Conservation (phyloP, 2,113 vertebrate genomes). For the Alligator sinensis region DNA sequence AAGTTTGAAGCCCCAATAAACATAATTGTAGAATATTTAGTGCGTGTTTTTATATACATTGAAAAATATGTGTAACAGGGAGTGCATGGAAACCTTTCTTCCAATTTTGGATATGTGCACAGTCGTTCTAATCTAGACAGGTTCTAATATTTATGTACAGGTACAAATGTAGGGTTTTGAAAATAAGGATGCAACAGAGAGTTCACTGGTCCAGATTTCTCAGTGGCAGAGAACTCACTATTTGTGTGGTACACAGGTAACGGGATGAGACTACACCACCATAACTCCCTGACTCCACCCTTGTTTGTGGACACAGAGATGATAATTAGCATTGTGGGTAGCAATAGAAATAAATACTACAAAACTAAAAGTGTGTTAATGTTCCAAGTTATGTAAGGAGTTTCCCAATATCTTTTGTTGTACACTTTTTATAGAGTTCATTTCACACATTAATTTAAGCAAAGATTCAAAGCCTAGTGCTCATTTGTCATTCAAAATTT, state of each 20-base stretch:
- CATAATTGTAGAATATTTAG: neutral
- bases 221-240: too few relatives aligned
- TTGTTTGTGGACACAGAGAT: too few relatives aligned
- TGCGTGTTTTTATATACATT: neutral
- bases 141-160: neutral
- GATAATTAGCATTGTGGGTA: neutral
- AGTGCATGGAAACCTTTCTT: neutral
- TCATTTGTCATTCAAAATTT: slow-evolving; percentile 71
- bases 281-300: too few relatives aligned
- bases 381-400: neutral
- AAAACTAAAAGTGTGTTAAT: neutral
- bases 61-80: neutral
- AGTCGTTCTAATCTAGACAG: neutral
- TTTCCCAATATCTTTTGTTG: slow-evolving; percentile 34
- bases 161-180: too few relatives aligned
- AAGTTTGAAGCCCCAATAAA: neutral
- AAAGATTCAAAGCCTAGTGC: slow-evolving; percentile 58
- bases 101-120: neutral
- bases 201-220: too few relatives aligned
- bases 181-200: too few relatives aligned
- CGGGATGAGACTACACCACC: too few relatives aligned
- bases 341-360: neutral
- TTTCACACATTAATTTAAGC: slow-evolving; percentile 37
- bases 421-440: slow-evolving; percentile 8
- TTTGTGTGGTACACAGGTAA: too few relatives aligned